Conservation (phyloP, 30 jellyfish, hydroid and myxozoan genomes). For the Chrysaora quinquecirrha region DNA sequence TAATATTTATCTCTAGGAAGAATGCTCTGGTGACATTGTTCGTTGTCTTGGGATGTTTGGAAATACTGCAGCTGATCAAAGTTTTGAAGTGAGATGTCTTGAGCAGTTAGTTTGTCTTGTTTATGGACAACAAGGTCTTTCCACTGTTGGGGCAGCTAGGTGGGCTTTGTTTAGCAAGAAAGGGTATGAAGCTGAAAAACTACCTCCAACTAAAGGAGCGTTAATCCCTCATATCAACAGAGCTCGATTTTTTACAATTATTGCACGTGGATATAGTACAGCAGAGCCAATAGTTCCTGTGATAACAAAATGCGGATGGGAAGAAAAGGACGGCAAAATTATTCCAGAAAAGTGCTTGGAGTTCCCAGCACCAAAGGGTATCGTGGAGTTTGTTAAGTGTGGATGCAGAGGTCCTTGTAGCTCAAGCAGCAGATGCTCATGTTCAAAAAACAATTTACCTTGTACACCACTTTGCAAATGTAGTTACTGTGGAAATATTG, state of each 20-base stretch:
- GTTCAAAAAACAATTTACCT: background rate
- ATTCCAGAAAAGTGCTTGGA: no score
- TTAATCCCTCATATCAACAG: background rate
- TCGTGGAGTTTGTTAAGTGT: slow-evolving; percentile 4
- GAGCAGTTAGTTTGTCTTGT: slow-evolving; percentile 2
- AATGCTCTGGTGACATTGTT: background rate
- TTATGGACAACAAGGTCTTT: no score
- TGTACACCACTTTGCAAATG: slow-evolving; percentile 2
- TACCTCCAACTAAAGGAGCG: slow-evolving; percentile 5
- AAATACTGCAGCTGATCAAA: background rate
- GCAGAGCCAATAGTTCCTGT: no score
- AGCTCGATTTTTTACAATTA: no score
- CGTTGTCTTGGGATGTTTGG: background rate
- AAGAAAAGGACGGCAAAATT: no score
- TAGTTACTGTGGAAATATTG: background rate
- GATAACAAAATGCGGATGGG: no score
- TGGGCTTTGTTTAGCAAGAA: no score
- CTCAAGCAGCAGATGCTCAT: no score
- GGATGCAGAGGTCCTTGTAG: no score
- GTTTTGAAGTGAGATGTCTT: background rate
- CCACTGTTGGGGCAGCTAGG: no score
- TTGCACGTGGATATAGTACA: no score
- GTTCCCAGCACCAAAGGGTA: slow-evolving; percentile 4
- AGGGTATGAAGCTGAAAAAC: slow-evolving; percentile 2
- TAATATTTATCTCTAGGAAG: background rate